These are phyloP conservation scores for Diadegma fenestrale DNA, from an alignment of 2,888 invertebrate genomes.

Conservation along the genomic window DNA sequence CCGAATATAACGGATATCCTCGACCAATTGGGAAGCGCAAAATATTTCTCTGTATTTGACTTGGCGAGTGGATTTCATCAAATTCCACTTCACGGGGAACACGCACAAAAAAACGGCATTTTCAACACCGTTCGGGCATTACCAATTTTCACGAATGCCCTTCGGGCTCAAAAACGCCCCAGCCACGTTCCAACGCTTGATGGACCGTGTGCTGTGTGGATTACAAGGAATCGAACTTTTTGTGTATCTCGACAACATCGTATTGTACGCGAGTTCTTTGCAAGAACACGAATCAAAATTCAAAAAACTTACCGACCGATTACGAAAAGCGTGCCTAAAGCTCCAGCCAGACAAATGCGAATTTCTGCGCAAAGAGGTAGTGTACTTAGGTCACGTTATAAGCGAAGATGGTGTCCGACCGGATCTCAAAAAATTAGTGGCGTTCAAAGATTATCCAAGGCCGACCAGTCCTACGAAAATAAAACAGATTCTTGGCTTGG, in stretches of 20 bases:
- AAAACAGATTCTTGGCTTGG: slow-evolving; percentile 75
- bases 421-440: slow-evolving; percentile 69
- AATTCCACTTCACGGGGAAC: slow-evolving; percentile 72
- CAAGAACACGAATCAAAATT: slow-evolving; percentile 65
- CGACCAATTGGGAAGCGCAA: slow-evolving; percentile 79
- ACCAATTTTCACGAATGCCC: not conserved
- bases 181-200: not conserved
- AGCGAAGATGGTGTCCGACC: slow-evolving; percentile 75
- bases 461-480: slow-evolving; percentile 69
- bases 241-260: slow-evolving; percentile 70
- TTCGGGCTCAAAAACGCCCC: not conserved
- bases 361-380: slow-evolving; percentile 74
- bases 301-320: slow-evolving; percentile 54
- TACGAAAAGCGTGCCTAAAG: slow-evolving; percentile 64
- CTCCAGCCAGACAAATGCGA: slow-evolving; percentile 72
- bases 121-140: slow-evolving; percentile 52
- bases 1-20: slow-evolving; percentile 81
- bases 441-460: slow-evolving; percentile 68
- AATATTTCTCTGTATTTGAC: slow-evolving; percentile 73
- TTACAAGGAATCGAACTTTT: slow-evolving; percentile 69
- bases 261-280: slow-evolving; percentile 62
- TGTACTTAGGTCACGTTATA: slow-evolving; percentile 74
- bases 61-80: slow-evolving; percentile 81
- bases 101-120: slow-evolving; percentile 70
- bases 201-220: slow-evolving; percentile 68